Percentiles rank a stretch among this genome's conserved stretches.
Evolutionary conservation across 2,113 vertebrate species (phyloP).

Genomic region (Malurus alboscapulatus): DNA sequence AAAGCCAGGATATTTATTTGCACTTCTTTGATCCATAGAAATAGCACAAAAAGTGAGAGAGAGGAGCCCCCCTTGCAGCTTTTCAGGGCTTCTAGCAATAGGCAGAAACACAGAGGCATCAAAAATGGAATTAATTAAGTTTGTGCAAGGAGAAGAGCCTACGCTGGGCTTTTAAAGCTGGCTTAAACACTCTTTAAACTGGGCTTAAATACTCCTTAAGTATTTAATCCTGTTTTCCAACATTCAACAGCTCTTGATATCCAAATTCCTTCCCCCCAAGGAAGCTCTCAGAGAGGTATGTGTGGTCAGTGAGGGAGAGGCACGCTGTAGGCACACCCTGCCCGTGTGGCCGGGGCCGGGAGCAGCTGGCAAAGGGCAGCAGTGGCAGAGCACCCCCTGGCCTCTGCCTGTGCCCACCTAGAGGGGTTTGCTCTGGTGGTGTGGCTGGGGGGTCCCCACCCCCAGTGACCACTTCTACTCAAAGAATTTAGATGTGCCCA

Average conservation of each 20-base stretch:
- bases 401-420: neutral
- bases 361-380: neutral
- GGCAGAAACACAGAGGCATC: neutral
- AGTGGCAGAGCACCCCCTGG: fast-evolving
- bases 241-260: neutral
- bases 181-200: neutral
- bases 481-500: neutral
- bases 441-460: too few species aligned
- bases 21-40: neutral
- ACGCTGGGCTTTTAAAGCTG: neutral
- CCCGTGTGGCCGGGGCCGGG: fast-evolving
- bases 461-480: neutral
- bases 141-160: neutral
- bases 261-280: neutral
- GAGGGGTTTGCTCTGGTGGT: neutral
- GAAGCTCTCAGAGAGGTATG: neutral
- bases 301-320: neutral
- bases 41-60: neutral
- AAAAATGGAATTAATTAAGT: neutral
- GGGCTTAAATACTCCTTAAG: neutral
- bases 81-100: neutral
- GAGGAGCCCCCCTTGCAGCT: neutral
- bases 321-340: neutral
- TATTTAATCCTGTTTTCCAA: conserved; percentile 3
- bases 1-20: neutral